phyloP scores from a whole-genome alignment of 2,888 invertebrate species.

The Nephrotoma flavescens region DNA sequence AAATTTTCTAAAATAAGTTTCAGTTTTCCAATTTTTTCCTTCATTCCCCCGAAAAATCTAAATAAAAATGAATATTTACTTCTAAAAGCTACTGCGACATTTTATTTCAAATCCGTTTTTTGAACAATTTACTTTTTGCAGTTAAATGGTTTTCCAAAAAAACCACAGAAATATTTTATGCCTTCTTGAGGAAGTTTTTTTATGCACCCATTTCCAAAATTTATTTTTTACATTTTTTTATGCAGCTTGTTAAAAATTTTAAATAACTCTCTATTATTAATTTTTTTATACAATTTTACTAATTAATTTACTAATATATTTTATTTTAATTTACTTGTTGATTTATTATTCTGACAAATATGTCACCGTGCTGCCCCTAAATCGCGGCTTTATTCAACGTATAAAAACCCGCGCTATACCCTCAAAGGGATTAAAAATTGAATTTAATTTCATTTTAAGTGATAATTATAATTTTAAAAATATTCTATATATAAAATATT shows the following conservation, averaged over 20 bases:
- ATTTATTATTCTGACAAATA: not conserved
- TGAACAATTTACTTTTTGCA: no score
- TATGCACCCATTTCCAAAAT: not conserved
- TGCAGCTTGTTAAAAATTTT: not conserved
- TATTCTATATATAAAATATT: not conserved
- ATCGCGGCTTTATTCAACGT: not conserved
- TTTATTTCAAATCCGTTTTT: no score
- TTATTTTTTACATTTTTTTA: not conserved
- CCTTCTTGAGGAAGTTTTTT: not conserved
- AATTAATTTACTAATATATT: not conserved
- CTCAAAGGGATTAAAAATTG: not conserved
- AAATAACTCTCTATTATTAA: not conserved
- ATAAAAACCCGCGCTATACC: not conserved
- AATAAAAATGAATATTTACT: no score
- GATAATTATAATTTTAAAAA: not conserved
- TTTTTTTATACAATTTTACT: not conserved
- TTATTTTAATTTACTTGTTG: not conserved
- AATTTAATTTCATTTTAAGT: not conserved
- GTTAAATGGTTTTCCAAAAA: no score
- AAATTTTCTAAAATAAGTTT: no score
- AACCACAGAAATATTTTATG: not conserved
- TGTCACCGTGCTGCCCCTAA: not conserved
- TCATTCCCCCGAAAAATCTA: no score
- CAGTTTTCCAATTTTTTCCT: no score
- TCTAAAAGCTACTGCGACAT: no score